phyloP scores from a whole-genome alignment of 2,113 vertebrate genomes.

The Telmatochromis sp. region DNA sequence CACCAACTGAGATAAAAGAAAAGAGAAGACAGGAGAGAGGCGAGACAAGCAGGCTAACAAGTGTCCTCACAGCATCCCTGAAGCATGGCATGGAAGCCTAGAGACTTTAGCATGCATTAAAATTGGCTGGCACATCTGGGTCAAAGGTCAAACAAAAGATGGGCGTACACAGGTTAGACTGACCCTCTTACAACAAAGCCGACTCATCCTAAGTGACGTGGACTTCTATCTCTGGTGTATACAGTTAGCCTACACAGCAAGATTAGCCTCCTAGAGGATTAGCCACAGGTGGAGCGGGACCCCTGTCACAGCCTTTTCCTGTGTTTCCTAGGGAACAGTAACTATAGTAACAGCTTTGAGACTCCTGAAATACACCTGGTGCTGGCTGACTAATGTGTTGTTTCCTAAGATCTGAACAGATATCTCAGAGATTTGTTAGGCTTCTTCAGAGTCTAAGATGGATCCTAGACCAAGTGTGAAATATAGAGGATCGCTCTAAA shows the following conservation, averaged over 20 bases:
- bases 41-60: neutral
- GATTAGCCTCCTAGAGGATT: conserved; percentile 30
- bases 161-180: neutral
- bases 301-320: conserved; percentile 58
- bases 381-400: conserved; percentile 28
- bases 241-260: conserved; percentile 1
- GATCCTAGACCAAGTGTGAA: neutral
- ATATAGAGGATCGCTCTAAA: neutral
- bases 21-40: neutral
- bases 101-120: neutral
- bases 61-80: neutral
- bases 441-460: neutral
- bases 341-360: conserved; percentile 70
- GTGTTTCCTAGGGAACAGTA: conserved; percentile 62
- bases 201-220: neutral
- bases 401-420: conserved; percentile 5
- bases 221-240: neutral
- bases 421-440: neutral
- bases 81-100: neutral
- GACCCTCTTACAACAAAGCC: neutral
- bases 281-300: conserved; percentile 69
- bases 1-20: conserved; percentile 33
- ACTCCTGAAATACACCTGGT: conserved; percentile 52
- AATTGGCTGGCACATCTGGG: neutral
- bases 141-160: neutral